A percentile compares a stretch with the other conserved stretches of the same genome.
Conservation (phyloP, 2,113 vertebrate genomes). For the Pelvicachromis taeniatus region DNA sequence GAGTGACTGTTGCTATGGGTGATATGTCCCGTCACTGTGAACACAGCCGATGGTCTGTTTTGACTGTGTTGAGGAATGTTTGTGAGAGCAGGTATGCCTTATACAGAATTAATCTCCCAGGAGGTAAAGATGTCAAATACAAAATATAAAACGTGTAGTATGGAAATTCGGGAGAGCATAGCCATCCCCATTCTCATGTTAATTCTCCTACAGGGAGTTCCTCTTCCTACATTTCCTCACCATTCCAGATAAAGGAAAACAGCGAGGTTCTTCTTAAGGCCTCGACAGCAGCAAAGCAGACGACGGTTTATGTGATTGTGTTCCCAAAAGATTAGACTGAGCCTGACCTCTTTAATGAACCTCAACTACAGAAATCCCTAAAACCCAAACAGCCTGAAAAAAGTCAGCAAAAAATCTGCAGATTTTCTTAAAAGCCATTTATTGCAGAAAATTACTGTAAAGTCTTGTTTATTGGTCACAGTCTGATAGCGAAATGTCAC, state of each 20-base stretch:
- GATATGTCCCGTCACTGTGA: neutral
- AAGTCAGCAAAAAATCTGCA: neutral
- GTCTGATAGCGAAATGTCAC: neutral
- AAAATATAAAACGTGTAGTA: neutral
- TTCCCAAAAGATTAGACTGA: neutral
- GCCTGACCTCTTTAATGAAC: neutral
- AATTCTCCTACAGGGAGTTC: neutral
- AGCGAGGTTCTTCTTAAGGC: neutral
- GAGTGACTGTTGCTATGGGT: neutral
- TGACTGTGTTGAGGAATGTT: neutral
- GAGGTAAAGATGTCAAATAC: neutral
- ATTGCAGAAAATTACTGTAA: neutral
- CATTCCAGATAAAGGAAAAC: neutral
- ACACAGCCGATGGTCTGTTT: neutral
- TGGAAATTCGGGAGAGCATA: neutral
- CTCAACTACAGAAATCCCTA: neutral
- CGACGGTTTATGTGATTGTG: neutral
- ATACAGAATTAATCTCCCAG: neutral
- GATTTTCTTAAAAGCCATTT: neutral
- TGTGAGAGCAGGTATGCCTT: neutral
- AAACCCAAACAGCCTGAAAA: neutral
- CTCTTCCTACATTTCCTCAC: neutral
- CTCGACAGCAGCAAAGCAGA: neutral
- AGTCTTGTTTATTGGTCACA: neutral
- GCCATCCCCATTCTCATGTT: neutral